Conservation (phyloP, 2,797 vertebrate species). For the Pipistrellus nathusii region DNA sequence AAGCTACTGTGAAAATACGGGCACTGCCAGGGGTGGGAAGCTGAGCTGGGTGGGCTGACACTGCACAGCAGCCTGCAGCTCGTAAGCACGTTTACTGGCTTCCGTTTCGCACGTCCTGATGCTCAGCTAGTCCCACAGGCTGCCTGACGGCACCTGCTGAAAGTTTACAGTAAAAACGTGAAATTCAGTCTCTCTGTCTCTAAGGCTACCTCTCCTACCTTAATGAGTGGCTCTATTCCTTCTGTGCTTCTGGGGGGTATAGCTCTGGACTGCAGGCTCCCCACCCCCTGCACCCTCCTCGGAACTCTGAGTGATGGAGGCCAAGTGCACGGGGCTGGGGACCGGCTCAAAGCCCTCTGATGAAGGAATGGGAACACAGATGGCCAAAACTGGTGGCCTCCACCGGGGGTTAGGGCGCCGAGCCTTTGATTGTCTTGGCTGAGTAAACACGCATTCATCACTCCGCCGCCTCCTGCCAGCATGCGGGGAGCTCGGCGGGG, state of each 20-base stretch:
- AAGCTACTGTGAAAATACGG: neutral
- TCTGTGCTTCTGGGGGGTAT: neutral
- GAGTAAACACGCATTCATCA: constrained; percentile 35
- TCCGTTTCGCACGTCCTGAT: neutral
- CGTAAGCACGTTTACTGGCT: neutral
- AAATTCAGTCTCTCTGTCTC: constrained; percentile 1
- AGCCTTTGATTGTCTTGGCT: constrained; percentile 30
- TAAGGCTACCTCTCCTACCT: neutral
- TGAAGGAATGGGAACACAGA: neutral
- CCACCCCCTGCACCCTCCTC: neutral
- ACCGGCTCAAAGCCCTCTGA: constrained; percentile 23
- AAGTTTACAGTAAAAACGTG: neutral
- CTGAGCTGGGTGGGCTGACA: neutral
- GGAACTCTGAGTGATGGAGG: neutral
- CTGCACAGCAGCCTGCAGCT: neutral
- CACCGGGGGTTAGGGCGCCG: neutral
- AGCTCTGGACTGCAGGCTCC: fast-evolving
- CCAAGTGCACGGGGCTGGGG: neutral
- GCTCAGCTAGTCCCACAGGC: neutral
- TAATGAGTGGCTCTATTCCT: neutral
- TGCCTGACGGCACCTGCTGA: neutral
- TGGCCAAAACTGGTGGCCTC: constrained; percentile 42
- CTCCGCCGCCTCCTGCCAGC: neutral
- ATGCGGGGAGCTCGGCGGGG: neutral
- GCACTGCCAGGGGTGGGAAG: neutral